Evolutionary conservation across 2,888 invertebrate species (phyloP).

Genomic region (Caenorhabditis drosophilae): DNA sequence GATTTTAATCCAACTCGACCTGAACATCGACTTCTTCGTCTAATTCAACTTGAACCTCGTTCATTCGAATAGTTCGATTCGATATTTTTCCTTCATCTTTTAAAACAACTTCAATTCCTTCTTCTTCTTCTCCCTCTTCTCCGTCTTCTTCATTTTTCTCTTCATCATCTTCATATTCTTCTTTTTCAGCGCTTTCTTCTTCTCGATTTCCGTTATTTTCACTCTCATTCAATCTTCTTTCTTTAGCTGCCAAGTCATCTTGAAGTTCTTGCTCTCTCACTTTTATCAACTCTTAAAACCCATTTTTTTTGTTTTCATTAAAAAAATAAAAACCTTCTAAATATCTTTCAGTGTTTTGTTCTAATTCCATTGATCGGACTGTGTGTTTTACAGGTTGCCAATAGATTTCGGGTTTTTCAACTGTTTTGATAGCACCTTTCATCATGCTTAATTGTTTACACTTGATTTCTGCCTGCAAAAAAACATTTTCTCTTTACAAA

Average conservation of each 20-base stretch:
- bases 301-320: not conserved
- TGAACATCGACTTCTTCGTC: constrained; percentile 35
- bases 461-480: constrained; percentile 78
- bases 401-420: constrained; percentile 84
- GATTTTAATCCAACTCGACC: constrained; percentile 23
- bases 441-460: constrained; percentile 81
- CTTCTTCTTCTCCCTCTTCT: no score
- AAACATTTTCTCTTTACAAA: not conserved
- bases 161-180: constrained; percentile 14
- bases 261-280: constrained; percentile 44
- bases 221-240: constrained; percentile 8
- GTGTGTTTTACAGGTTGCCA: constrained; percentile 84
- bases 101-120: constrained; percentile 34
- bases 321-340: constrained; percentile 50
- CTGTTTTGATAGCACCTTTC: constrained; percentile 83
- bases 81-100: no score
- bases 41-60: constrained; percentile 5
- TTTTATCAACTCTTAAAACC: constrained; percentile 43
- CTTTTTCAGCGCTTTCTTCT: constrained; percentile 15
- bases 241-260: constrained; percentile 4
- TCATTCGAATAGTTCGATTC: no score
- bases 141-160: constrained; percentile 14
- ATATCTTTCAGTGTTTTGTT: constrained; percentile 75
- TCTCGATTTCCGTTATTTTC: constrained; percentile 22
- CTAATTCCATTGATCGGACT: constrained; percentile 77